Evolutionary conservation across 2,888 invertebrate species (phyloP), one percentile per base, ranked within the genome.

Genomic region (Cylloceria caligata): DNA sequence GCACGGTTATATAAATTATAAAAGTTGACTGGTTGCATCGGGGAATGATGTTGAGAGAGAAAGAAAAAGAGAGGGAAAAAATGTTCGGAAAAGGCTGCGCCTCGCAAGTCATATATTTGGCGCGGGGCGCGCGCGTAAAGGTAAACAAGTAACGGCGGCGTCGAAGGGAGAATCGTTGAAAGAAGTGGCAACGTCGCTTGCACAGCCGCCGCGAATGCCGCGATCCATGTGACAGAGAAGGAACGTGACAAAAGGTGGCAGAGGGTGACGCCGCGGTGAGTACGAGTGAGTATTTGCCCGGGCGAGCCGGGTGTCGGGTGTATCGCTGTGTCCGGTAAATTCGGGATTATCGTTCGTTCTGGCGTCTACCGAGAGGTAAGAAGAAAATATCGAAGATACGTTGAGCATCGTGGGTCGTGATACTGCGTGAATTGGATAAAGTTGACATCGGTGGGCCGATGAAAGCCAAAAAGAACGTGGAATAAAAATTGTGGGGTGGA

Each of bases 151-250:
- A 24, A n/a, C 68, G 42, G n/a, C 42, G 64, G 47, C 47, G 49
- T 13, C 3, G 60, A 21, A 16, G 13, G 9, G 11, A n/a, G 13
- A 30, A 21, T 27, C 21, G 68, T 39, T 64, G 52, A 69, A n/a
- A 45, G 16, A 88, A 75, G 68, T 84, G 90, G 90, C 91, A 91
- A 91, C 90, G 86, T 77, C 80, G 91, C 87, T 30, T 11, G 77
- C 76, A 65, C 69, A 69, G 74, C 72, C 69, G 39, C 67, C 74
- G 79, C 81, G 83, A 47, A n/a, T n/a, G 60, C 69, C 57, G 52
- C 81, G 89, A 88, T 91, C 91, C 92, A 92, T 92, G 92, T 92
- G 93, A 92, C 91, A 90, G 90, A 91, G 90, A 90, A 90, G 90
- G 91, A 92, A 89, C 91, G 91, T 91, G 92, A 92, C 91, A 90